These are phyloP conservation scores for Clarias fuscus DNA, from an alignment of 2,797 vertebrate genomes.

Conservation along the genomic window DNA sequence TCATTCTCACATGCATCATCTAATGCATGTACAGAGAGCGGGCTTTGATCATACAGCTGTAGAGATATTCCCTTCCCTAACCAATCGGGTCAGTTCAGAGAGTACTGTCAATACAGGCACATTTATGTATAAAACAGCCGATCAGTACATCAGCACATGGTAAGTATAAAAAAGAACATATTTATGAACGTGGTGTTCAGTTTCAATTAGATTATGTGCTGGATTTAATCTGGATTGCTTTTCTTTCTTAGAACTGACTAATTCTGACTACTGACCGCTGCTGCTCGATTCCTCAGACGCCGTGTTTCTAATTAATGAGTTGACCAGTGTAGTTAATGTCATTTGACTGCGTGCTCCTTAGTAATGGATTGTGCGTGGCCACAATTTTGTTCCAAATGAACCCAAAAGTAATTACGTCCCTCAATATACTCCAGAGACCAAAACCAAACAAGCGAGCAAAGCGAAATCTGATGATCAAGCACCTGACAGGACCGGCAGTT, in stretches of 20 bases:
- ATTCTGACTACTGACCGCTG: neutral
- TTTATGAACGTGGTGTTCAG: slow-evolving; percentile 42
- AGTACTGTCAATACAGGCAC: neutral
- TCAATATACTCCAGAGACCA: slow-evolving; percentile 20
- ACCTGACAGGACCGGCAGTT: neutral
- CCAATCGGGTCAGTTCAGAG: slow-evolving; percentile 4
- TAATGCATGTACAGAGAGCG: slow-evolving; percentile 12
- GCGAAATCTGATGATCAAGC: slow-evolving; percentile 15
- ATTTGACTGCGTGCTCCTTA: slow-evolving; percentile 18
- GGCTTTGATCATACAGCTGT: slow-evolving; percentile 6
- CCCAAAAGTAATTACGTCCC: slow-evolving; percentile 36
- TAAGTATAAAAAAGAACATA: slow-evolving; percentile 21
- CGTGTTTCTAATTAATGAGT: slow-evolving; percentile 47
- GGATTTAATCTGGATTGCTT: slow-evolving; percentile 34
- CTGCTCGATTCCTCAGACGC: slow-evolving; percentile 5
- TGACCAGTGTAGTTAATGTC: slow-evolving; percentile 37
- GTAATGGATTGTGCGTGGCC: slow-evolving; percentile 42
- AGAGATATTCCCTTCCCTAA: neutral
- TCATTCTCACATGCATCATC: slow-evolving; percentile 22
- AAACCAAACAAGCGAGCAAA: slow-evolving; percentile 29
- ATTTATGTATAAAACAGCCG: neutral
- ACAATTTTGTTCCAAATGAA: slow-evolving; percentile 42
- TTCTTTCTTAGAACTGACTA: neutral
- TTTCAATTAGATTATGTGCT: slow-evolving; percentile 34
- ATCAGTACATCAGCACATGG: neutral